Evolutionary conservation across 2,797 vertebrate genomes (phyloP).

Genomic region (Meda fulgida): DNA sequence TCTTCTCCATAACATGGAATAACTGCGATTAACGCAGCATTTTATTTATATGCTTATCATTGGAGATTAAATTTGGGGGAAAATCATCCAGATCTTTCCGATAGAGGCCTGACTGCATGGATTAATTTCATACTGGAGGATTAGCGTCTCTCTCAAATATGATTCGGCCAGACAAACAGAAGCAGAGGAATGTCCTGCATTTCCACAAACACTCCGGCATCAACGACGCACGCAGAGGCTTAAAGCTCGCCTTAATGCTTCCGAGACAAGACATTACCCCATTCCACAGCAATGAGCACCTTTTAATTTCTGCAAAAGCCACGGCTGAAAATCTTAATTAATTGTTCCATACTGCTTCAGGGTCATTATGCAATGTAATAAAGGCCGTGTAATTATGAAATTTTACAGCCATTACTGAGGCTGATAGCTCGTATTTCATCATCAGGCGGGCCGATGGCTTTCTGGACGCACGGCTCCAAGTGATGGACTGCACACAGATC

Average conservation of each 20-base stretch:
- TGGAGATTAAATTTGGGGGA: slow-evolving; percentile 23
- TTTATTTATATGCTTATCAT: slow-evolving; percentile 41
- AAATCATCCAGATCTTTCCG: slow-evolving; percentile 61
- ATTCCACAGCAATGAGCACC: slow-evolving; percentile 91
- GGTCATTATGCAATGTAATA: slow-evolving; percentile 99
- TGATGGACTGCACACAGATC: slow-evolving; percentile 91
- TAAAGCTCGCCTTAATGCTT: slow-evolving; percentile 87
- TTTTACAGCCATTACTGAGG: slow-evolving; percentile 99
- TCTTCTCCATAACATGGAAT: slow-evolving; percentile 12
- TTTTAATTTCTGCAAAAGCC: slow-evolving; percentile 98
- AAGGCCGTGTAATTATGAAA: slow-evolving; percentile 99
- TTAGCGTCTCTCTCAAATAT: slow-evolving; percentile 70
- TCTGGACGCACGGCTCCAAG: slow-evolving; percentile 83
- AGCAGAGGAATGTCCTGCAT: slow-evolving; percentile 41
- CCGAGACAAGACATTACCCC: slow-evolving; percentile 89
- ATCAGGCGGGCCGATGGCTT: slow-evolving; percentile 98
- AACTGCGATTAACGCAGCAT: slow-evolving; percentile 25
- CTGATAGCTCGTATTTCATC: slow-evolving; percentile 99
- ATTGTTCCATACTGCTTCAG: slow-evolving; percentile 99
- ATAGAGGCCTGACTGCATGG: slow-evolving; percentile 68
- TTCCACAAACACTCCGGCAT: slow-evolving; percentile 44
- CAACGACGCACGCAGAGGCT: slow-evolving; percentile 57
- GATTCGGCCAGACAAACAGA: slow-evolving; percentile 70
- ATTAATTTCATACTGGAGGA: slow-evolving; percentile 78
- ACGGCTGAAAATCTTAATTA: slow-evolving; percentile 99